Conservation (phyloP, 35 echinoderm and acorn worm genomes). For the Hemicentrotus pulcherrimus region DNA sequence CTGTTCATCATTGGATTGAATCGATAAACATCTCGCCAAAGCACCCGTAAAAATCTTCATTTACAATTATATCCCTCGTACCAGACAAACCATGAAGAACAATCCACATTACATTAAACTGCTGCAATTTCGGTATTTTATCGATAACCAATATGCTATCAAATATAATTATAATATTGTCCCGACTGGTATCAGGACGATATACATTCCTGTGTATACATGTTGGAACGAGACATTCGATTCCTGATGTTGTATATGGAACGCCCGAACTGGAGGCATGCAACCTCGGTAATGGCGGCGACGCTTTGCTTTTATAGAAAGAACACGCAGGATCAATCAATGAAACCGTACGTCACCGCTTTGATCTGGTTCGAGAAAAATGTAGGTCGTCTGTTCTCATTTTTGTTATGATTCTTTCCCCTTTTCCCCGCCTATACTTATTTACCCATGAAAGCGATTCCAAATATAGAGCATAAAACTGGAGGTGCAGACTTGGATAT, state of each 20-base stretch:
- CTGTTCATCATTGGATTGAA: neutral
- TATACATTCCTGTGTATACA: neutral
- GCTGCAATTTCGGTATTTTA: neutral
- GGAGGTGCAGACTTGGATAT: neutral
- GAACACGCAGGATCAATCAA: neutral
- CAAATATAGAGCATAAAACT: neutral
- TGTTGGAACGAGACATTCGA: neutral
- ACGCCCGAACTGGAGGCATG: neutral
- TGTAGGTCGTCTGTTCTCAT: neutral
- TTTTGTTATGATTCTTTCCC: neutral
- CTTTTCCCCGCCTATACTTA: neutral
- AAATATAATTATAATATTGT: neutral
- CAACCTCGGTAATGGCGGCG: neutral
- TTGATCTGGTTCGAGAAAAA: neutral
- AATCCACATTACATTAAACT: neutral
- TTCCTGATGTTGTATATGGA: neutral
- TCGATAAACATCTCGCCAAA: neutral
- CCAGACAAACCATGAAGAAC: neutral
- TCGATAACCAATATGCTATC: neutral
- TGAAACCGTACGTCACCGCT: neutral
- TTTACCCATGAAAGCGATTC: neutral
- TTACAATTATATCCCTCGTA: neutral
- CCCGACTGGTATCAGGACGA: neutral
- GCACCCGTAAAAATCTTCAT: neutral
- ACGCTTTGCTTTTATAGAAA: neutral